Conservation (phyloP, 2,113 vertebrate species). For the Monopterus albus region DNA sequence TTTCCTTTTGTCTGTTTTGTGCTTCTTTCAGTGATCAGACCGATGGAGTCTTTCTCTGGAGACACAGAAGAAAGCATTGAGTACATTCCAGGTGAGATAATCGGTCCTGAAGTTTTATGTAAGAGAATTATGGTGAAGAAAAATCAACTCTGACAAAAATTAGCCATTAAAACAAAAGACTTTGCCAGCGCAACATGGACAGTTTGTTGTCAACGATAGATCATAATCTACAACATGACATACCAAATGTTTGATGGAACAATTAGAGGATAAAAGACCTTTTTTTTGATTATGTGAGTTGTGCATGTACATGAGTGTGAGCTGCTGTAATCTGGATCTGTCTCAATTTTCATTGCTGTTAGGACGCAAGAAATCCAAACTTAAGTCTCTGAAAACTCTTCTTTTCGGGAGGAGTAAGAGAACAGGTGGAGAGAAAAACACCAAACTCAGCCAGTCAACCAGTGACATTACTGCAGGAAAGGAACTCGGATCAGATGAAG, state of each 20-base stretch:
- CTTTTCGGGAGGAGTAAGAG: conserved; percentile 89
- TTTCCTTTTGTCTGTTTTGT: not conserved
- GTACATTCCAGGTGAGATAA: conserved; percentile 85
- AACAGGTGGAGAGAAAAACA: conserved; percentile 63
- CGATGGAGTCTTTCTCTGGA: conserved; percentile 85
- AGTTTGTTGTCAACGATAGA: too few relatives aligned
- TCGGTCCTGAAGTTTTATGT: conserved; percentile 1
- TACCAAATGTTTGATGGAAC: too few relatives aligned
- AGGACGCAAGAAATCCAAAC: conserved; percentile 91
- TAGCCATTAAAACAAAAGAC: not conserved
- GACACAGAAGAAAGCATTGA: conserved; percentile 86
- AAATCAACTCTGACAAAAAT: not conserved
- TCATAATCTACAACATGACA: conserved; percentile 1
- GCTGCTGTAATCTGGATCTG: conserved; percentile 39
- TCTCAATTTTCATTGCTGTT: conserved; percentile 36
- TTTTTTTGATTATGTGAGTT: too few relatives aligned
- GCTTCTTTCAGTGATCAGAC: conserved; percentile 41
- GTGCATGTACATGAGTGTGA: not conserved
- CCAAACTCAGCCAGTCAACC: conserved; percentile 87
- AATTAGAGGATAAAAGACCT: too few relatives aligned
- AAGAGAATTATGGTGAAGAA: not conserved
- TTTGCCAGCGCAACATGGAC: not conserved
- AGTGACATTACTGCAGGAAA: conserved; percentile 79
- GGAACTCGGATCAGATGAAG: conserved; percentile 86
- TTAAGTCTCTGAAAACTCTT: conserved; percentile 87